These are phyloP conservation scores for Esox niger DNA, from an alignment of 2,113 vertebrate species.

Conservation along the genomic window DNA sequence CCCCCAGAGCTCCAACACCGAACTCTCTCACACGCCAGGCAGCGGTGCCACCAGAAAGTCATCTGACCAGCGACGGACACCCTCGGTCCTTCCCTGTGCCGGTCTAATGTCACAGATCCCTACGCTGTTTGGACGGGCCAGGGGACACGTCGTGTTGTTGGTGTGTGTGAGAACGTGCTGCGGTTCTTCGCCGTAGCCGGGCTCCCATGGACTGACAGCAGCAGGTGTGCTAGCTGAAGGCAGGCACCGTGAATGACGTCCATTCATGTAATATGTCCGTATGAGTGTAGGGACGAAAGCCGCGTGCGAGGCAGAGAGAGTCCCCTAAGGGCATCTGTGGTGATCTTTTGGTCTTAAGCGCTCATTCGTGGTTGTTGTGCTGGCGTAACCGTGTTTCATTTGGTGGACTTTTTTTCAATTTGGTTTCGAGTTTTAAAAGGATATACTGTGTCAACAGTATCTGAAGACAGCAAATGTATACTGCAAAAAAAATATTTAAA, in stretches of 20 bases:
- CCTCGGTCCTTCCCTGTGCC: conserved; percentile 8
- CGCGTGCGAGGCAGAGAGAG: background rate
- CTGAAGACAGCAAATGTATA: too few species aligned
- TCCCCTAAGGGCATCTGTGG: background rate
- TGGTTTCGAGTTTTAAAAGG: too few species aligned
- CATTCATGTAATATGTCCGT: conserved; percentile 6
- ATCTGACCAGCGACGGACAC: conserved; percentile 39
- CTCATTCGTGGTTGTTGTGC: too few species aligned
- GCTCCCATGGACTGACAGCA: conserved; percentile 28
- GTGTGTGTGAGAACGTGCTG: conserved; percentile 30
- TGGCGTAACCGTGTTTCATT: too few species aligned
- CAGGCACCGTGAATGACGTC: conserved; percentile 15
- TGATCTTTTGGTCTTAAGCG: too few species aligned
- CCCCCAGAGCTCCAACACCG: conserved; percentile 49
- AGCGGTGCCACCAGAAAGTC: conserved; percentile 23
- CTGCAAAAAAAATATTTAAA: too few species aligned
- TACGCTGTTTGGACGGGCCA: background rate
- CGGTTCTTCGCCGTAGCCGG: background rate
- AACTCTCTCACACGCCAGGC: conserved; percentile 32
- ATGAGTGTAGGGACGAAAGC: background rate
- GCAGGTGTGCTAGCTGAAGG: conserved; percentile 22
- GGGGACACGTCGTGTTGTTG: conserved; percentile 14
- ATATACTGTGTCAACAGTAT: too few species aligned
- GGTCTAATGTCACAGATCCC: conserved; percentile 23
- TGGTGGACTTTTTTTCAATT: too few species aligned